Evolutionary conservation across 2,888 invertebrate species (phyloP).

Genomic region (Xestoiulus laeticollis): DNA sequence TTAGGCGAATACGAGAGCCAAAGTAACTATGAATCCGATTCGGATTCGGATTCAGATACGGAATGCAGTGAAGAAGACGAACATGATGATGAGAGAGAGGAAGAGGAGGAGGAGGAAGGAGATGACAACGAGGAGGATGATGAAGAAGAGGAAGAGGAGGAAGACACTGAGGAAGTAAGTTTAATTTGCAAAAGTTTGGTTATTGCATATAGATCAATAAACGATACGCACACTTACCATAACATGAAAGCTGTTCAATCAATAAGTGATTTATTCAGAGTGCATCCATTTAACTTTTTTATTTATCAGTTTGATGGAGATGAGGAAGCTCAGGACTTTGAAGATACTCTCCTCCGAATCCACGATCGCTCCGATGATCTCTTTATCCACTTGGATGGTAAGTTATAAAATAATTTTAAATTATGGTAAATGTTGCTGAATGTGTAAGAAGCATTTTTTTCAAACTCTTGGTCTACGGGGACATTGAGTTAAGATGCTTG

Average conservation of each 20-base stretch:
- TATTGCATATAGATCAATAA: background rate
- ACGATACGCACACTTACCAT: too few relatives aligned
- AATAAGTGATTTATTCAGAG: too few relatives aligned
- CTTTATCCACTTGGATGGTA: constrained; percentile 59
- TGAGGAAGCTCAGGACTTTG: constrained; percentile 57
- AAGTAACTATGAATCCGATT: constrained; percentile 55
- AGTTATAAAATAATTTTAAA: constrained; percentile 50
- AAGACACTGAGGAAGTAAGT: constrained; percentile 53
- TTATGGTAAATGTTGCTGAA: background rate
- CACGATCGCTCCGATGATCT: constrained; percentile 58
- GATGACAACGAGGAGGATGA: constrained; percentile 56
- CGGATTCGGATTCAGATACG: constrained; percentile 56
- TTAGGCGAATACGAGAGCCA: constrained; percentile 55
- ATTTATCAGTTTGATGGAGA: constrained; percentile 57
- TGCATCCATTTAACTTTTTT: constrained; percentile 23
- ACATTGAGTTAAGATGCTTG: too few relatives aligned
- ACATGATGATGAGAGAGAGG: constrained; percentile 53
- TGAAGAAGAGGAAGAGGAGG: constrained; percentile 56
- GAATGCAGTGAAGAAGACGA: constrained; percentile 56
- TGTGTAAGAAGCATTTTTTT: too few relatives aligned
- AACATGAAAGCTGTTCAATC: too few relatives aligned
- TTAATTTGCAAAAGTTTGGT: background rate
- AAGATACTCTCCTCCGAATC: constrained; percentile 57
- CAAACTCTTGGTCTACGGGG: too few relatives aligned
- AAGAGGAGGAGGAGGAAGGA: constrained; percentile 54